Percentiles rank a stretch among this genome's conserved stretches.
phyloP scores from a whole-genome alignment of 2,888 invertebrate species.

The Uropetala carovei region DNA sequence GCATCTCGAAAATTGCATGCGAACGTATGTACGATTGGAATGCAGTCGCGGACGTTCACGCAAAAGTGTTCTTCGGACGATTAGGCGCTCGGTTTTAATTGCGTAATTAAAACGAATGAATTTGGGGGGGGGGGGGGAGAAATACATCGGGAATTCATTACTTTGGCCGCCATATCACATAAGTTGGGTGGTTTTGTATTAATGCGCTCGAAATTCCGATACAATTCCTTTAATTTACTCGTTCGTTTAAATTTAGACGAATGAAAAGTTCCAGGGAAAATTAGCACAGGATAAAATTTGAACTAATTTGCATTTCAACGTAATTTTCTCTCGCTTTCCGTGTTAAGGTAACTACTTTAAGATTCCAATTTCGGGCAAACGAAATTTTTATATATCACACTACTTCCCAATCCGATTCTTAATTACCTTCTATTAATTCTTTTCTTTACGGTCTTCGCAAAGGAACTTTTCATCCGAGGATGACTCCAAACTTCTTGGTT shows the following conservation, averaged over 20 bases:
- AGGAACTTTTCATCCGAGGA: no score
- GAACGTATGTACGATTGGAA: neutral
- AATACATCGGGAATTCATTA: neutral
- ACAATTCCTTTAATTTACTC: neutral
- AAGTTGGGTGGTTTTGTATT: neutral
- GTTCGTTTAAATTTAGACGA: neutral
- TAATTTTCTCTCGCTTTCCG: no score
- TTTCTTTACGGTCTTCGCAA: no score
- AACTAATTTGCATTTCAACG: no score
- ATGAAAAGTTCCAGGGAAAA: neutral
- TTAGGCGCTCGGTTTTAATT: neutral
- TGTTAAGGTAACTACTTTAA: no score
- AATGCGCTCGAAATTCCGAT: neutral
- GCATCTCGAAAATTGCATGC: neutral
- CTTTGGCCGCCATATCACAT: neutral
- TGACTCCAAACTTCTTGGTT: no score
- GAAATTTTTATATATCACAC: no score
- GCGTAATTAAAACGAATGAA: neutral
- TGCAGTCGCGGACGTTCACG: neutral
- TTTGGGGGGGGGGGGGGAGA: neutral
- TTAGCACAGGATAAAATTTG: no score
- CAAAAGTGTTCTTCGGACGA: neutral
- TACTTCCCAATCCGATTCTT: no score
- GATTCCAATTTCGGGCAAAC: no score
- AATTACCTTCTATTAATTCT: no score